These are phyloP conservation scores for Potamarius usumacintae DNA, from an alignment of 2,113 vertebrate species.

Conservation along the genomic window DNA sequence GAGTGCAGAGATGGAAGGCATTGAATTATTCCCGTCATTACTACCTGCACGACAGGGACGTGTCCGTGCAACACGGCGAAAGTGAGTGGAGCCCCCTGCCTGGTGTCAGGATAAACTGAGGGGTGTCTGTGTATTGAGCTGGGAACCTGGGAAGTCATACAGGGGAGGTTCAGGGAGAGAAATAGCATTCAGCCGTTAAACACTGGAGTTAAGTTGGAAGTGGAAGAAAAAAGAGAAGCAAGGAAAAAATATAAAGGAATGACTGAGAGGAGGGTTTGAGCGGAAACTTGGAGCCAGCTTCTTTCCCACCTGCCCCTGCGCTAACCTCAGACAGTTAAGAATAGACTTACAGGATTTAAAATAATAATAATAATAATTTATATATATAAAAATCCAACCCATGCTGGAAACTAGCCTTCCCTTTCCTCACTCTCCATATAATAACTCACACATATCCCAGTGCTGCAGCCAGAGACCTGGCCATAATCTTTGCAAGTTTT, in stretches of 20 bases:
- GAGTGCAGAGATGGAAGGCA: slow-evolving; percentile 68
- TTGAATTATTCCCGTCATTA: slow-evolving; percentile 68
- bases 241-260: slow-evolving; percentile 31
- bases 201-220: slow-evolving; percentile 40
- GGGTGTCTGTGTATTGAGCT: slow-evolving; percentile 98
- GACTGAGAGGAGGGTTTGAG: slow-evolving; percentile 28
- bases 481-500: slow-evolving; percentile 42
- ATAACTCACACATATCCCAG: not conserved
- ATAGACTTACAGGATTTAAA: slow-evolving; percentile 10
- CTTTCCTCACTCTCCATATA: slow-evolving; percentile 26
- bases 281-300: slow-evolving; percentile 34
- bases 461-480: slow-evolving; percentile 42
- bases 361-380: not conserved
- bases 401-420: slow-evolving; percentile 26
- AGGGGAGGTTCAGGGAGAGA: slow-evolving; percentile 76
- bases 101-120: slow-evolving; percentile 98
- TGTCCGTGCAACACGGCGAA: slow-evolving; percentile 99
- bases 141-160: slow-evolving; percentile 94
- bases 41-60: slow-evolving; percentile 99
- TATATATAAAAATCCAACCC: slow-evolving; percentile 14
- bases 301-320: slow-evolving; percentile 26
- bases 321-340: slow-evolving; percentile 29
- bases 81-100: slow-evolving; percentile 98
- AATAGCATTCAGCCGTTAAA: slow-evolving; percentile 69
- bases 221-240: slow-evolving; percentile 48